Percentiles rank a stretch among this genome's conserved stretches.
Evolutionary conservation across 2,113 vertebrate genomes (phyloP).

Genomic region (Scartelaos histophorus): DNA sequence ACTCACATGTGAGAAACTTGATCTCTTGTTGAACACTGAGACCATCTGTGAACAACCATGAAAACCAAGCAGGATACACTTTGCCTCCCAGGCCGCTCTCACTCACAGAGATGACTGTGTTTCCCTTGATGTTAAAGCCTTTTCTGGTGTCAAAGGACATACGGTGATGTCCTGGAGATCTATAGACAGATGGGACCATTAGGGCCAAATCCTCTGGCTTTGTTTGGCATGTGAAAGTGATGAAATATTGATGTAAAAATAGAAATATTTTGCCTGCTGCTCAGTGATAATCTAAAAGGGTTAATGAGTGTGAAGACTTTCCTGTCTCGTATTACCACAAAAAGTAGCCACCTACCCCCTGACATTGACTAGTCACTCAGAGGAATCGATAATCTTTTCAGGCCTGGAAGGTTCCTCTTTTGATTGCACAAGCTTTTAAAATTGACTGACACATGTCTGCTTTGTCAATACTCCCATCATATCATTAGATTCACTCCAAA

Average conservation of each 20-base stretch:
- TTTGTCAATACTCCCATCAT: no score
- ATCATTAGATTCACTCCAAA: not conserved
- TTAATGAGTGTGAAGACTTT: conserved; percentile 75
- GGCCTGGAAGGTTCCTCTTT: conserved; percentile 49
- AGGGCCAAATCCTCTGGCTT: conserved; percentile 72
- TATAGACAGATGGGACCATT: conserved; percentile 83
- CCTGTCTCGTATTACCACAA: conserved; percentile 73
- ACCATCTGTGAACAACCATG: conserved; percentile 72
- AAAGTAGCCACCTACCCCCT: conserved; percentile 48
- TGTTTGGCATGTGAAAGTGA: conserved; percentile 78
- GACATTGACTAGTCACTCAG: conserved; percentile 52
- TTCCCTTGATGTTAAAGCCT: conserved; percentile 62
- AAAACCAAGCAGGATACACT: conserved; percentile 60
- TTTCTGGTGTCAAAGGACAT: conserved; percentile 79
- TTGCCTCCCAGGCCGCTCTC: conserved; percentile 67
- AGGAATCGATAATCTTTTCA: conserved; percentile 71
- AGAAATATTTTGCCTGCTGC: conserved; percentile 83
- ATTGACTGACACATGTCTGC: no score
- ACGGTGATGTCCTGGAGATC: conserved; percentile 65
- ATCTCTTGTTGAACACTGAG: conserved; percentile 62
- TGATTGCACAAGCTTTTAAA: conserved; percentile 13
- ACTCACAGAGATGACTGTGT: conserved; percentile 39
- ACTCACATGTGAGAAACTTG: conserved; percentile 57
- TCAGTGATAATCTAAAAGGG: conserved; percentile 72
- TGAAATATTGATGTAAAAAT: conserved; percentile 86